A percentile compares a stretch with the other conserved stretches of the same genome.
Conservation (phyloP, 2,113 vertebrate species). For the Chaetura pelagica region DNA sequence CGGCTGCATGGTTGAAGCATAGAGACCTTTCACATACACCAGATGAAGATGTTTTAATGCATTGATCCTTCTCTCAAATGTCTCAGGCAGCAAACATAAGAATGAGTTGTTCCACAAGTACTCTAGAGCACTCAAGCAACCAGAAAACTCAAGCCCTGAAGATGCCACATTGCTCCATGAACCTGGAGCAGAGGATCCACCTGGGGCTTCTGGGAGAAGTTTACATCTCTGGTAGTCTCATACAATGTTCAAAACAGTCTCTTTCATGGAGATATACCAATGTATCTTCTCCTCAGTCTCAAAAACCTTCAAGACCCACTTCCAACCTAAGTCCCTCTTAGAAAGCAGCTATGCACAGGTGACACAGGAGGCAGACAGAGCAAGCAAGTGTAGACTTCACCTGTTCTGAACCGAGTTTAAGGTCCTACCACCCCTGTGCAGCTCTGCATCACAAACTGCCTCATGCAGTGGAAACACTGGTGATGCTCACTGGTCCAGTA, state of each 20-base stretch:
- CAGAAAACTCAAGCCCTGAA: neutral
- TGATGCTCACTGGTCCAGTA: neutral
- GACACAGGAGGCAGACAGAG: neutral
- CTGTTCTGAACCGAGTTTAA: neutral
- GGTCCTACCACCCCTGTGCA: neutral
- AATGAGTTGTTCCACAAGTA: neutral
- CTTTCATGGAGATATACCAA: fast-evolving
- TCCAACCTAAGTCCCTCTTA: neutral
- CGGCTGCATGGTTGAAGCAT: fast-evolving
- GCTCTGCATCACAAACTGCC: neutral
- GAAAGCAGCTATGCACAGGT: neutral
- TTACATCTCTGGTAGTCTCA: no score
- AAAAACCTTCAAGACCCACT: neutral
- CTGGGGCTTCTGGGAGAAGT: neutral
- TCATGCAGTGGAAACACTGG: neutral
- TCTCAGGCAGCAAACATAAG: neutral
- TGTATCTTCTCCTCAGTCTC: neutral
- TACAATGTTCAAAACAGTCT: fast-evolving
- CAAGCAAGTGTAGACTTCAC: neutral
- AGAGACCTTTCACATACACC: neutral
- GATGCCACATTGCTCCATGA: fast-evolving
- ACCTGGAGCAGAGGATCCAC: neutral
- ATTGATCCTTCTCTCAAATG: neutral
- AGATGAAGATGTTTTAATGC: fast-evolving
- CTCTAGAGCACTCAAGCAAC: neutral